phyloP scores from a whole-genome alignment of 1,140 invertebrate species.

The Frieseomelitta varia region DNA sequence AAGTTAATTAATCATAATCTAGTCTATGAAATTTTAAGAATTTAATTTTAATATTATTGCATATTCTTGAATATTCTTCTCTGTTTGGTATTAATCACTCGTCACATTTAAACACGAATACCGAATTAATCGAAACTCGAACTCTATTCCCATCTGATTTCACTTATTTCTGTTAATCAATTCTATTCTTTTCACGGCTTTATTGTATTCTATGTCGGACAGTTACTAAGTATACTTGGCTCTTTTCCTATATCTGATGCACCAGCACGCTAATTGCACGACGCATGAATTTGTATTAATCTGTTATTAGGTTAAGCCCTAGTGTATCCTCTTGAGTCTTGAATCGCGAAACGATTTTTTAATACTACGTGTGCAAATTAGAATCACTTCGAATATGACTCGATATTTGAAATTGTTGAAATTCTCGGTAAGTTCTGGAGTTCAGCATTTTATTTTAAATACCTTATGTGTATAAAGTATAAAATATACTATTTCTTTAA shows the following conservation, averaged over 20 bases:
- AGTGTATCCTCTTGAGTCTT: neutral
- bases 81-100: neutral
- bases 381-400: neutral
- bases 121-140: neutral
- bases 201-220: neutral
- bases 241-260: neutral
- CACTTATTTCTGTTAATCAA: neutral
- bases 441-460: neutral
- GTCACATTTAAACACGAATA: neutral
- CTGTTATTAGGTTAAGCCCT: neutral
- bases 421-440: neutral
- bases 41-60: no score
- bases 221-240: neutral
- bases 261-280: constrained; percentile 20
- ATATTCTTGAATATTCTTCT: neutral
- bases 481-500: no score
- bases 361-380: neutral
- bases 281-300: neutral
- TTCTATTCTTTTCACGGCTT: neutral
- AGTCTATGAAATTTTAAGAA: neutral
- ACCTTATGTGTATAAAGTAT: no score
- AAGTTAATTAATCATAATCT: neutral
- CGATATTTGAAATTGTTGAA: neutral
- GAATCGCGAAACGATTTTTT: no score
- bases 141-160: neutral